Percentiles rank a stretch among this genome's conserved stretches.
phyloP scores from a whole-genome alignment of 1,140 invertebrate genomes.

The Thaumatotibia leucotreta region DNA sequence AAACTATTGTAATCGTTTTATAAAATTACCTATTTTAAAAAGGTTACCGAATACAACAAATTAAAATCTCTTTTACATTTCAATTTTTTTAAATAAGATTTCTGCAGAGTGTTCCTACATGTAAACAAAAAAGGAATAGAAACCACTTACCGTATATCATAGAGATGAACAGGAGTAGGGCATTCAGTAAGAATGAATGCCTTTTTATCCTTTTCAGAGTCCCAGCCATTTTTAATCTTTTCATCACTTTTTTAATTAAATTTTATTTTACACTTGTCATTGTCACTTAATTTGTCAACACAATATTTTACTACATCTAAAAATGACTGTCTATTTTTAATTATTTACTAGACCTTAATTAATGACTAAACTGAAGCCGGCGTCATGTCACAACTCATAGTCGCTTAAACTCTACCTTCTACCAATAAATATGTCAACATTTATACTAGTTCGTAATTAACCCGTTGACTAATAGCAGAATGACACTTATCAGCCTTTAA shows the following conservation, averaged over 20 bases:
- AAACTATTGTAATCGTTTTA: too few relatives aligned
- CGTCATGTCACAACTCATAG: conserved; percentile 51
- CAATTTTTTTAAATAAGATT: too few relatives aligned
- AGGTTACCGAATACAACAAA: too few relatives aligned
- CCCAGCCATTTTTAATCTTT: conserved; percentile 48
- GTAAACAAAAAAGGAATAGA: not conserved
- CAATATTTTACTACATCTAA: conserved; percentile 15
- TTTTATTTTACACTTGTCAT: conserved; percentile 58
- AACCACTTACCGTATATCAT: conserved; percentile 66
- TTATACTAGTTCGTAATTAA: conserved; percentile 58
- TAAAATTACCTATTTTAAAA: too few relatives aligned
- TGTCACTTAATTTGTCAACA: conserved; percentile 33
- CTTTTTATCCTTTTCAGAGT: conserved; percentile 52
- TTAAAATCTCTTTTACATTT: too few relatives aligned
- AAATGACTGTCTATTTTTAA: conserved; percentile 21
- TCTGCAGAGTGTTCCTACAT: too few relatives aligned
- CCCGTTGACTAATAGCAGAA: conserved; percentile 60
- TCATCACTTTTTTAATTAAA: conserved; percentile 28
- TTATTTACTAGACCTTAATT: conserved; percentile 9
- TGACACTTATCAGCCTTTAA: conserved; percentile 47
- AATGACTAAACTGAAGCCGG: conserved; percentile 25
- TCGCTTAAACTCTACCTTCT: conserved; percentile 35
- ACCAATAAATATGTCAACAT: conserved; percentile 59
- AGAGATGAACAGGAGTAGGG: conserved; percentile 54
- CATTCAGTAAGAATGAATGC: conserved; percentile 62